Evolutionary conservation across 2,113 vertebrate species (phyloP).

Genomic region (Aspiorhynchus laticeps): DNA sequence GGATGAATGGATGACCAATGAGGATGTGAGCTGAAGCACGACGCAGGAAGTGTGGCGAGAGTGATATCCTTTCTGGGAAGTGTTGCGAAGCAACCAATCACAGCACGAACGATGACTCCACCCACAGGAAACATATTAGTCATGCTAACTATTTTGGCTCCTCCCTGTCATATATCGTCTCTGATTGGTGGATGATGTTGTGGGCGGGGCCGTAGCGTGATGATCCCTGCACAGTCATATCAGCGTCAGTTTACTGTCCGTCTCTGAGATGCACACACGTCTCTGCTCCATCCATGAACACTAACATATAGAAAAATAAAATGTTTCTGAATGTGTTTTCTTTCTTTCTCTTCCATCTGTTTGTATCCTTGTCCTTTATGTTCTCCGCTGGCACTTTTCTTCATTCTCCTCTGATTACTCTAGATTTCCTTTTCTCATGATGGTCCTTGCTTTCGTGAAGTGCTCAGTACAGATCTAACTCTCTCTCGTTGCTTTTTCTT

Average conservation of each 20-base stretch:
- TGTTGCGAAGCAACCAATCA: constrained; percentile 13
- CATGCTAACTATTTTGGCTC: constrained; percentile 59
- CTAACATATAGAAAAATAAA: constrained; percentile 82
- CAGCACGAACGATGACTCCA: constrained; percentile 57
- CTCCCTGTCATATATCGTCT: constrained; percentile 56
- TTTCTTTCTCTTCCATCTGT: neutral
- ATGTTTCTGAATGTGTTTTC: constrained; percentile 72
- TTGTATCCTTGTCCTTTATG: neutral
- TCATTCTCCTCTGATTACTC: constrained; percentile 67
- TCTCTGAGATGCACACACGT: constrained; percentile 70
- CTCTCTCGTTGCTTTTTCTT: constrained; percentile 53
- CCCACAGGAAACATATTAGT: constrained; percentile 65
- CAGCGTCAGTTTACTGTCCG: constrained; percentile 60
- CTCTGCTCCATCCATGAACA: constrained; percentile 54
- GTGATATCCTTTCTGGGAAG: constrained; percentile 7
- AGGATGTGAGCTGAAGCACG: neutral
- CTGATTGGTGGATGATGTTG: constrained; percentile 13
- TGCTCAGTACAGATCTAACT: constrained; percentile 45
- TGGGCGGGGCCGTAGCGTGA: constrained; percentile 62
- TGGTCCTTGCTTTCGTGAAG: constrained; percentile 66
- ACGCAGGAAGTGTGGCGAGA: neutral
- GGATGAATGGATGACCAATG: neutral
- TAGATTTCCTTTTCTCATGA: neutral
- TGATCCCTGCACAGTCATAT: constrained; percentile 61
- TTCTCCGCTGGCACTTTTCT: constrained; percentile 53